A percentile compares a stretch with the other conserved stretches of the same genome.
Conservation (phyloP, 2,797 vertebrate species). For the Allochrocebus solatus region DNA sequence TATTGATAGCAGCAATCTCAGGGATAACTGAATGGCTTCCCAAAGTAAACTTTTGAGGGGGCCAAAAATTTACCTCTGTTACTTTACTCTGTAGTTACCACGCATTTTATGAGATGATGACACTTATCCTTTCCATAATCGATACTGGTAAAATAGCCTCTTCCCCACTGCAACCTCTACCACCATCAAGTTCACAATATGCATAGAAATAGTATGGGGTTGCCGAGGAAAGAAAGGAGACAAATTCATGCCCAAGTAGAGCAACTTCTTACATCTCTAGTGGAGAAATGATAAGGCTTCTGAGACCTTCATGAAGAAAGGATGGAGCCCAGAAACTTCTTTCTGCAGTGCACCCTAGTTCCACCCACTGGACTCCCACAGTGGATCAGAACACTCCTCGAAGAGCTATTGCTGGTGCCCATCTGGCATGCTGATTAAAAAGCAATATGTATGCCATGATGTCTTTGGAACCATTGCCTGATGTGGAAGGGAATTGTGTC, state of each 20-base stretch:
- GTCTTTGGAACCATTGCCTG: neutral
- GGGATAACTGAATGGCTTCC: neutral
- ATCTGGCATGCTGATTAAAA: neutral
- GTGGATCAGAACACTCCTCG: rapidly evolving
- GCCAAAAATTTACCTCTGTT: neutral
- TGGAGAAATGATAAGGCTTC: neutral
- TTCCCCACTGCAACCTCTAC: rapidly evolving
- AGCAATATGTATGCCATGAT: rapidly evolving
- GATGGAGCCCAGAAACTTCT: neutral
- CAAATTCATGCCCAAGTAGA: neutral
- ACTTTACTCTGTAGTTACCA: neutral
- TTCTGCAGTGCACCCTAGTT: neutral
- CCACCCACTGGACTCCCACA: neutral
- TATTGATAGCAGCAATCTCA: neutral
- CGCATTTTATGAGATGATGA: neutral
- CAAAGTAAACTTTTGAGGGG: neutral
- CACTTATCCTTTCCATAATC: neutral
- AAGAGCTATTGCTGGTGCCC: neutral
- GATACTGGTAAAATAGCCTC: neutral
- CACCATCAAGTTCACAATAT: too few species aligned
- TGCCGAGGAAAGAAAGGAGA: neutral
- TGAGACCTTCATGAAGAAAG: neutral
- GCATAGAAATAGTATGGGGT: too few species aligned
- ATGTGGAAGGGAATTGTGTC: neutral
- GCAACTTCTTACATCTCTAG: too few species aligned